These are phyloP conservation scores for Laticauda colubrina DNA, from an alignment of 2,113 vertebrate species.

Conservation along the genomic window DNA sequence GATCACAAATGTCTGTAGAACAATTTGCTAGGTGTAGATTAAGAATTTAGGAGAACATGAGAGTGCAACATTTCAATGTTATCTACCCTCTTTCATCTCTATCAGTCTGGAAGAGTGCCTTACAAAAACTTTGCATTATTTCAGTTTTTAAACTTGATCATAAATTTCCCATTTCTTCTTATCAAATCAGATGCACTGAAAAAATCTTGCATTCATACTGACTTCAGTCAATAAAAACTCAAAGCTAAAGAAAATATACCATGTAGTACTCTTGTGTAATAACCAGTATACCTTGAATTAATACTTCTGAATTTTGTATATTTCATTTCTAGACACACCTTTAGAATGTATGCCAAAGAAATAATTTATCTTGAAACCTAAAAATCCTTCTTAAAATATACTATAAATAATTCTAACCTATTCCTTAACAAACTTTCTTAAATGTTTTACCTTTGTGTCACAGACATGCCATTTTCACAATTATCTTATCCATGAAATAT, in stretches of 20 bases:
- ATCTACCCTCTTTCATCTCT: not conserved
- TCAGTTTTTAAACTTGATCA: not conserved
- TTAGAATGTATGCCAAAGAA: not conserved
- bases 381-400: not conserved
- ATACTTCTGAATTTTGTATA: not conserved
- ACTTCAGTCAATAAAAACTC: not conserved
- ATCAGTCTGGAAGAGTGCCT: not conserved
- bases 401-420: not conserved
- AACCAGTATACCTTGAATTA: not conserved
- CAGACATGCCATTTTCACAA: not conserved
- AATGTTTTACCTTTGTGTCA: not conserved
- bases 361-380: not conserved
- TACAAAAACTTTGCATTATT: not conserved
- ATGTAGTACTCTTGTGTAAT: not conserved
- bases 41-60: not conserved
- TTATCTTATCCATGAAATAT: not conserved
- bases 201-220: not conserved
- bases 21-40: not conserved
- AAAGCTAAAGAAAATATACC: not conserved
- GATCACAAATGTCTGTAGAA: not conserved
- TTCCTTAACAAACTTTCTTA: not conserved
- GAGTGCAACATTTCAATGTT: not conserved
- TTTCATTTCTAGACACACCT: not conserved
- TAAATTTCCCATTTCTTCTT: not conserved
- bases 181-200: not conserved